phyloP scores from a whole-genome alignment of 2,888 invertebrate genomes.

The Anodontia alba region DNA sequence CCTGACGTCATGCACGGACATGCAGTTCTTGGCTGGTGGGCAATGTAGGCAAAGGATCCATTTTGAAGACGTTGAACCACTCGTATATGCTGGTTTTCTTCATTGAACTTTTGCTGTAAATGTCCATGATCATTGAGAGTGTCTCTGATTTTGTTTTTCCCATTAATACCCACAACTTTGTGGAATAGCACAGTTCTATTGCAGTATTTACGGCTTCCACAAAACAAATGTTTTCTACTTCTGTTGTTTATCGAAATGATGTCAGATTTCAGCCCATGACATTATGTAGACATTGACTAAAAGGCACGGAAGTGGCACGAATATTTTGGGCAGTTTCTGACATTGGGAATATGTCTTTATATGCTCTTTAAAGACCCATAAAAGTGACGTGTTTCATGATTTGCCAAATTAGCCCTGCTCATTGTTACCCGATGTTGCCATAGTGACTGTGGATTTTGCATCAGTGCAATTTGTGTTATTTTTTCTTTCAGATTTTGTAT shows the following conservation, averaged over 20 bases:
- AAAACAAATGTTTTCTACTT: not conserved
- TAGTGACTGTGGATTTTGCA: not conserved
- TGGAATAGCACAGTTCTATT: not conserved
- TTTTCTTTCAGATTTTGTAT: not conserved
- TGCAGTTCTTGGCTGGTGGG: not conserved
- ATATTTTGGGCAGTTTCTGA: not conserved
- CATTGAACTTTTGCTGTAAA: not conserved
- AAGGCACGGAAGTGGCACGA: not conserved
- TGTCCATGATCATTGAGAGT: not conserved
- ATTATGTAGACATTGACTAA: not conserved
- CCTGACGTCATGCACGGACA: not conserved
- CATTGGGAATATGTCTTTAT: not conserved
- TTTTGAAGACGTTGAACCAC: not conserved
- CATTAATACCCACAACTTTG: not conserved
- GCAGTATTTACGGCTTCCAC: not conserved
- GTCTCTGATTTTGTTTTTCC: not conserved
- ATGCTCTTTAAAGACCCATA: not conserved
- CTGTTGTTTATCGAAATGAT: slow-evolving; percentile 1
- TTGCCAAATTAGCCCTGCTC: not conserved
- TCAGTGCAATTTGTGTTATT: not conserved
- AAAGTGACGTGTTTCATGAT: not conserved
- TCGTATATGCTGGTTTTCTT: not conserved
- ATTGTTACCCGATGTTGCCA: not conserved
- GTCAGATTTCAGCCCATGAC: not conserved
- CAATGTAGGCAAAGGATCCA: not conserved